Conservation (phyloP, 2,113 vertebrate species). For the Oncorhynchus nerka region DNA sequence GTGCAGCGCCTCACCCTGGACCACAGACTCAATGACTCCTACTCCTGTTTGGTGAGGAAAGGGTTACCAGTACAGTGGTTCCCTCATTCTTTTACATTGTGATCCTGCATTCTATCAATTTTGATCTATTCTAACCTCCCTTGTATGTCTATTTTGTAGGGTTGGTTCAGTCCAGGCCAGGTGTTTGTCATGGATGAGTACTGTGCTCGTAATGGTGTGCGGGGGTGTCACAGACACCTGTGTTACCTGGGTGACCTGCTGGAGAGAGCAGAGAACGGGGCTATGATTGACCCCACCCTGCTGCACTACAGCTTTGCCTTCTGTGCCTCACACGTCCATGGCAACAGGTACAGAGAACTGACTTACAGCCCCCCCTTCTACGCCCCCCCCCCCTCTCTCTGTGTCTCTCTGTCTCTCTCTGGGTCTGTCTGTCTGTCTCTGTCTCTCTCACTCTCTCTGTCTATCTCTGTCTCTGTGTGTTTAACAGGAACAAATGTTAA, state of each 20-base stretch:
- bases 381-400: too few species aligned
- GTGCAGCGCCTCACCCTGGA: conserved; percentile 97
- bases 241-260: conserved; percentile 96
- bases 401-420: not conserved
- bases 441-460: not conserved
- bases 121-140: not conserved
- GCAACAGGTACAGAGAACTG: conserved; percentile 38
- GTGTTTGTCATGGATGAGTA: conserved; percentile 99
- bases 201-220: conserved; percentile 94
- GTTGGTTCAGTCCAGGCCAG: conserved; percentile 99
- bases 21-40: conserved; percentile 99
- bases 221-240: conserved; percentile 54
- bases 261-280: conserved; percentile 94
- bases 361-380: too few species aligned
- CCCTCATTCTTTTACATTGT: too few species aligned
- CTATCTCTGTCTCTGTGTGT: too few species aligned
- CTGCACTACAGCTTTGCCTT: conserved; percentile 99
- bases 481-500: too few species aligned
- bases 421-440: not conserved
- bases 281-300: conserved; percentile 98
- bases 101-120: not conserved
- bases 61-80: not conserved
- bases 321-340: conserved; percentile 97
- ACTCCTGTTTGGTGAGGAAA: conserved; percentile 95
- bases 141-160: conserved; percentile 70